Evolutionary conservation across 2,888 invertebrate genomes (phyloP).

Genomic region (Limnephilus auricula): DNA sequence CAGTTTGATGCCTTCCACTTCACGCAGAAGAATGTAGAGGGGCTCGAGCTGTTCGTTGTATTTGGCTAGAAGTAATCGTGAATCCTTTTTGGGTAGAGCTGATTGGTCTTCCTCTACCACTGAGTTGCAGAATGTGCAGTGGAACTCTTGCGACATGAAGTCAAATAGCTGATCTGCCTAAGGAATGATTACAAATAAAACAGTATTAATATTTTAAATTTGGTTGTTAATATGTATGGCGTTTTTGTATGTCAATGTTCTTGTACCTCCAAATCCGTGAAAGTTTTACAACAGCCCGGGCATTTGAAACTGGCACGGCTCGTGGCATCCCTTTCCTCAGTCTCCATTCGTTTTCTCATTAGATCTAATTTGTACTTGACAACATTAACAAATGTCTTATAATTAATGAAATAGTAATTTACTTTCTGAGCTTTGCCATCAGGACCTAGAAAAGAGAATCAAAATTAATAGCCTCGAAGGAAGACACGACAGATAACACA

Average conservation of each 20-base stretch:
- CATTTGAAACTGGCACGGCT: conserved; percentile 97
- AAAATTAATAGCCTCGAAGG: neutral
- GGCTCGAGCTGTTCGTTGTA: conserved; percentile 97
- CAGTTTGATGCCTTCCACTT: conserved; percentile 95
- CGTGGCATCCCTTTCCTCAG: conserved; percentile 95
- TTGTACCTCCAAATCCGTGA: conserved; percentile 92
- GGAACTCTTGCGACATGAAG: conserved; percentile 89
- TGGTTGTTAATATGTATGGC: neutral
- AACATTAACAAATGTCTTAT: conserved; percentile 97
- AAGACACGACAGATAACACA: neutral
- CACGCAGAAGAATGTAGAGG: conserved; percentile 91
- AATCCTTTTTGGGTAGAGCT: conserved; percentile 95
- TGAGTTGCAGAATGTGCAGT: conserved; percentile 93
- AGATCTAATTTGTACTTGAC: conserved; percentile 98
- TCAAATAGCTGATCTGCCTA: conserved; percentile 94
- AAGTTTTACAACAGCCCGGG: conserved; percentile 92
- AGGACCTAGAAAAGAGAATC: conserved; percentile 72
- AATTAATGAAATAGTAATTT: conserved; percentile 98
- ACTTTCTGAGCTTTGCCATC: conserved; percentile 97
- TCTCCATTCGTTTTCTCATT: conserved; percentile 96
- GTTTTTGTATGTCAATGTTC: neutral
- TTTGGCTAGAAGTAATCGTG: conserved; percentile 91
- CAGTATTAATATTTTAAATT: neutral
- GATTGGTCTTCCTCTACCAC: conserved; percentile 96
- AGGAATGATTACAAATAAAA: conserved; percentile 51